These are phyloP conservation scores for Mergus octosetaceus DNA, from an alignment of 2,797 vertebrate genomes.

Conservation along the genomic window DNA sequence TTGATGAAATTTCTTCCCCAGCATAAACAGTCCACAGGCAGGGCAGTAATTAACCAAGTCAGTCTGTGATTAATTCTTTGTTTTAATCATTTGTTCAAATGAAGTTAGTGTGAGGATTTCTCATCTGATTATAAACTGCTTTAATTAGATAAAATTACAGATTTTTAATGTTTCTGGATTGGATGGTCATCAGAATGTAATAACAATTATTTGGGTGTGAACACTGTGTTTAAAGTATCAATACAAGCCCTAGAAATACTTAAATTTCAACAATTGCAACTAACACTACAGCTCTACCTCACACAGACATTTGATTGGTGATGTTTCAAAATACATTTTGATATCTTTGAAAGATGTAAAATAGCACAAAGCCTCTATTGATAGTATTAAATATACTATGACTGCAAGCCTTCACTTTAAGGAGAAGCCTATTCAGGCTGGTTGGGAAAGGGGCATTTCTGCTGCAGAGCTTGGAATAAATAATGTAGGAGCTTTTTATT, in stretches of 20 bases:
- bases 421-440: constrained; percentile 36
- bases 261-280: not conserved
- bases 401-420: constrained; percentile 29
- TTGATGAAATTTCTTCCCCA: not conserved
- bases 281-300: not conserved
- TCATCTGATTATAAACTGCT: not conserved
- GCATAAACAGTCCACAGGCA: not conserved
- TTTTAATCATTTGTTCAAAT: not conserved
- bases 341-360: constrained; percentile 34
- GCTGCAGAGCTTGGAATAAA: constrained; percentile 54
- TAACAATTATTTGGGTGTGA: not conserved
- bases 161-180: not conserved
- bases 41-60: not conserved
- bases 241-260: not conserved
- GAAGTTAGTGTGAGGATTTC: not conserved
- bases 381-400: not conserved
- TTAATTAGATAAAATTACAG: not conserved
- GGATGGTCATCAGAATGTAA: not conserved
- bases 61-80: not conserved
- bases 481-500: constrained; percentile 33
- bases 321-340: constrained; percentile 18
- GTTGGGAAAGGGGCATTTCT: constrained; percentile 30
- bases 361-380: not conserved
- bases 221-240: not conserved
- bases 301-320: not conserved